These are phyloP conservation scores for Smithornis capensis DNA, from an alignment of 2,113 vertebrate genomes.

Conservation along the genomic window DNA sequence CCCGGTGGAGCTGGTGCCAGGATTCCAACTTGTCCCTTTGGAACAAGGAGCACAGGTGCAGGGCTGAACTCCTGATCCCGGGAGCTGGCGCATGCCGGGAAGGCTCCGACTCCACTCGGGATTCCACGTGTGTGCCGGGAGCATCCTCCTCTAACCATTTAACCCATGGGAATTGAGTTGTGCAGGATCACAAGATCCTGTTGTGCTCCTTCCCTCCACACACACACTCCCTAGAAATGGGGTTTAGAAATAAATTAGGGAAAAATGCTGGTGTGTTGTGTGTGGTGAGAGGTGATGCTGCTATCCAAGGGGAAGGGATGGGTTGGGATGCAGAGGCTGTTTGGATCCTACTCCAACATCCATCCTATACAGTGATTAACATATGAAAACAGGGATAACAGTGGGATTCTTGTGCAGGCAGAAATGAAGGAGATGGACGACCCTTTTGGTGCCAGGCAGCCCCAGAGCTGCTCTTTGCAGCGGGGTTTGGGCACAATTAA, in stretches of 20 bases:
- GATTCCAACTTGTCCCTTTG: background rate
- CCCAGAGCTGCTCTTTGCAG: background rate
- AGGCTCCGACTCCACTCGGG: background rate
- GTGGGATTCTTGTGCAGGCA: constrained; percentile 52
- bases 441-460: constrained; percentile 31
- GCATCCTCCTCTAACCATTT: rapidly evolving
- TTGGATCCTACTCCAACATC: background rate
- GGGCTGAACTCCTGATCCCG: background rate
- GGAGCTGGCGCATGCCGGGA: background rate
- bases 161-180: rapidly evolving
- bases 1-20: background rate
- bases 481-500: constrained; percentile 44
- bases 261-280: rapidly evolving
- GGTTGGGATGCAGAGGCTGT: background rate
- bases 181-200: rapidly evolving
- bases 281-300: background rate
- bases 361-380: constrained; percentile 13
- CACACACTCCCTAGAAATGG: rapidly evolving
- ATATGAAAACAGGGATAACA: constrained; percentile 62
- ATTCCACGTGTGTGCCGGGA: rapidly evolving
- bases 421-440: background rate
- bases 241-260: background rate
- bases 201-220: rapidly evolving
- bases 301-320: rapidly evolving
- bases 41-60: constrained; percentile 10